Percentiles rank a stretch among this genome's conserved stretches.
Evolutionary conservation across 2,797 vertebrate genomes (phyloP).

Genomic region (Lateolabrax maculatus): DNA sequence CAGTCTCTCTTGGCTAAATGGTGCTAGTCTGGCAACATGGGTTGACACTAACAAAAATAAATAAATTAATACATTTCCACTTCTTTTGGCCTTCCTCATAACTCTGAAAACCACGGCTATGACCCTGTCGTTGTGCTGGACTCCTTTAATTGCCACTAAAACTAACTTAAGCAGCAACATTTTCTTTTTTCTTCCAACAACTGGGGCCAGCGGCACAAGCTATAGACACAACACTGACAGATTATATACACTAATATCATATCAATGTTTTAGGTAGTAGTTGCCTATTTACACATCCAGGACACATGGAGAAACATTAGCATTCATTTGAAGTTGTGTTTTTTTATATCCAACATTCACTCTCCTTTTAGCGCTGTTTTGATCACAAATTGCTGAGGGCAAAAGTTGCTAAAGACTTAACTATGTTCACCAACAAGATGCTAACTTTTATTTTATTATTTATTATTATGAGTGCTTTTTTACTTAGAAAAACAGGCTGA

Average conservation of each 20-base stretch:
- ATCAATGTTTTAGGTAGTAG: not conserved
- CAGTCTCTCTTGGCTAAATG: not conserved
- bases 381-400: not conserved
- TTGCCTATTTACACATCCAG: not conserved
- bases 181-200: too few relatives aligned
- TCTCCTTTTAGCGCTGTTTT: not conserved
- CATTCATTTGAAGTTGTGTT: not conserved
- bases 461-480: accelerated
- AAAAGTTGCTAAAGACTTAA: not conserved
- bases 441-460: not conserved
- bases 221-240: not conserved
- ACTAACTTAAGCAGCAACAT: too few relatives aligned
- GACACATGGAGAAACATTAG: not conserved
- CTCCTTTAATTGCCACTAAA: too few relatives aligned
- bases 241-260: not conserved
- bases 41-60: not conserved
- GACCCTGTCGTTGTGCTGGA: not conserved
- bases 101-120: not conserved
- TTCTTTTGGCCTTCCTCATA: not conserved
- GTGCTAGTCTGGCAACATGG: not conserved
- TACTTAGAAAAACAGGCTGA: not conserved
- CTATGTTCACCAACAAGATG: not conserved
- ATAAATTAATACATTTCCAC: not conserved
- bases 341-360: not conserved
- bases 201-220: too few relatives aligned